Conservation (phyloP, 2,113 vertebrate genomes). For the Oceanites oceanicus region DNA sequence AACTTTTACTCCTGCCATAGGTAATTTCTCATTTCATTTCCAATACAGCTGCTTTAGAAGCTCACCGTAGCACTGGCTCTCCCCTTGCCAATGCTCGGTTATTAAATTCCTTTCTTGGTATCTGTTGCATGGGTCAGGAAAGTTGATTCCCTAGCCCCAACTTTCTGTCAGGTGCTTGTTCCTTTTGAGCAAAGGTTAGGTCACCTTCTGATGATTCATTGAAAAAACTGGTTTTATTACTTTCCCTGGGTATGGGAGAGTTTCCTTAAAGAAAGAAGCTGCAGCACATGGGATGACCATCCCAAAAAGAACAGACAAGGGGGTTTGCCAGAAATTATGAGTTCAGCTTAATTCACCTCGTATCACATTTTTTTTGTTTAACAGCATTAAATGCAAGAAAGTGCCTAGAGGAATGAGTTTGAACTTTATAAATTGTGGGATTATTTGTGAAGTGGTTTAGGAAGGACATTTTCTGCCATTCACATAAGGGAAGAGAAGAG, state of each 20-base stretch:
- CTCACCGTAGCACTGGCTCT: background rate
- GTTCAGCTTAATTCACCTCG: background rate
- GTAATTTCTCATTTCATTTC: background rate
- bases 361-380: background rate
- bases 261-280: background rate
- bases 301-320: background rate
- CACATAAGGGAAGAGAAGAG: background rate
- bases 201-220: background rate
- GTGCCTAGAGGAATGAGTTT: background rate
- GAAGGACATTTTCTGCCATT: background rate
- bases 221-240: constrained; percentile 27
- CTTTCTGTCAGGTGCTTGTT: constrained; percentile 1
- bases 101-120: background rate
- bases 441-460: background rate
- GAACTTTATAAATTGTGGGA: background rate
- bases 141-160: background rate
- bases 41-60: background rate
- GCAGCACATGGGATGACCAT: background rate
- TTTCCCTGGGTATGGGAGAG: background rate
- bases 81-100: background rate
- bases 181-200: constrained; percentile 31
- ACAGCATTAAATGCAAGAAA: background rate
- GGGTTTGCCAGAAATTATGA: background rate
- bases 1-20: background rate
- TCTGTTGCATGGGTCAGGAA: background rate